phyloP scores from a whole-genome alignment of 2,888 invertebrate genomes.

The Scelioninae gen. 2 region DNA sequence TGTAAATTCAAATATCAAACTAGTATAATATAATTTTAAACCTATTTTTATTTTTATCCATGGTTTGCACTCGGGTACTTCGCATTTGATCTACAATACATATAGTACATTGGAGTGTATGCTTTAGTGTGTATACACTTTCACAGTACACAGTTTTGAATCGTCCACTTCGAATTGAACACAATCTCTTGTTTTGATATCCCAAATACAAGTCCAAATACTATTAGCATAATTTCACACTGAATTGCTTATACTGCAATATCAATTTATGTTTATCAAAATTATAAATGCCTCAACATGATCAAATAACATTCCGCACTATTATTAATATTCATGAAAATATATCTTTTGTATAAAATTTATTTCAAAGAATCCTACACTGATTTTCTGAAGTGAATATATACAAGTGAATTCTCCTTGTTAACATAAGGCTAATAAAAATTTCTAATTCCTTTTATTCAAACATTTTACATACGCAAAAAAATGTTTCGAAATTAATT shows the following conservation, averaged over 20 bases:
- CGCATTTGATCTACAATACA: background rate
- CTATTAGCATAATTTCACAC: conserved; percentile 9
- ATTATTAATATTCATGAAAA: background rate
- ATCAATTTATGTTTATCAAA: background rate
- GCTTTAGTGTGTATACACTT: conserved; percentile 7
- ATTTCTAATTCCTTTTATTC: too few species aligned
- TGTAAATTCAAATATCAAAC: too few species aligned
- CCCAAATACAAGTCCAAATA: conserved; percentile 8
- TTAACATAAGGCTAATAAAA: too few species aligned
- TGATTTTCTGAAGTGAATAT: too few species aligned
- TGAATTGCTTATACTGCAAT: background rate
- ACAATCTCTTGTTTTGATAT: conserved; percentile 18
- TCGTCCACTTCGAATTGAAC: conserved; percentile 14
- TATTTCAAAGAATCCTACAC: too few species aligned
- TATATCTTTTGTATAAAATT: too few species aligned
- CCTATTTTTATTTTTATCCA: conserved; percentile 2
- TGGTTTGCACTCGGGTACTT: background rate
- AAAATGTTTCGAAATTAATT: too few species aligned
- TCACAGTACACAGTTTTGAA: conserved; percentile 4
- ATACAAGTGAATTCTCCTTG: too few species aligned
- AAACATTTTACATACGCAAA: too few species aligned
- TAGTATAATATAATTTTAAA: conserved; percentile 4
- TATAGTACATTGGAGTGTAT: background rate
- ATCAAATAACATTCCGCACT: background rate
- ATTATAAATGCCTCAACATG: background rate